Base-by-base conservation (phyloP, 2,888 invertebrate genomes). In the Metopia argyrocephala region DNA sequence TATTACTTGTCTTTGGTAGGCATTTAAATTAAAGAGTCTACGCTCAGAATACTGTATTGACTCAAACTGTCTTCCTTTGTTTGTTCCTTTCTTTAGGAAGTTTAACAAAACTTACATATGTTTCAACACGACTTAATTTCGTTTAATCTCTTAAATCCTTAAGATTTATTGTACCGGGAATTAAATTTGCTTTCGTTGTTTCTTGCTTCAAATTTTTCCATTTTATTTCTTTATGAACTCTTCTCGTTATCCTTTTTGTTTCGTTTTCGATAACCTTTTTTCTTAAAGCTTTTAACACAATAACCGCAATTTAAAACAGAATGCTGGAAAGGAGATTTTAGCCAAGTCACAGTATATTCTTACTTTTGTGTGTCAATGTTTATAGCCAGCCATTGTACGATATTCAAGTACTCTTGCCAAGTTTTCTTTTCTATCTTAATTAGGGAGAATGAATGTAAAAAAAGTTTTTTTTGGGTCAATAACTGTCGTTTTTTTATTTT, bases 141-240 rank as follows among this genome's bases (percentile, higher is more conserved):
- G n/a, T n/a, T n/a, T n/a, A n/a, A n/a, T n/a, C n/a, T n/a, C n/a
- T n/a, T n/a, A n/a, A n/a, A n/a, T n/a, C n/a, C 20, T 74, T 46
- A 65, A 57, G 31, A 62, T 76, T 59, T 66, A 50, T 66, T 57
- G 46, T 5, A 20, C n/a, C n/a, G n/a, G 21, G 27, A 25, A 74
- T 65, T 59, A 57, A 25, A 71, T 59, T 54, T 54, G n/a, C 27
- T 25, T 66, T 66, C 27, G 21, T 25, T 38, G 45, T 45, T 64
- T 23, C 18, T 64, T 61, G 9, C 56, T 21, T 69, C 57, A 27
- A 69, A 56, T 46, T 28, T 31, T 59, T n/a, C n/a, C n/a, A n/a
- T 45, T 54, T 25, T 46, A 59, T 74, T 46, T 69, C 25, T n/a
- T 15, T 48, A 18, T 31, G 9, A 38, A 62, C 62, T 62, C 31